Percentiles rank a stretch among this genome's conserved stretches.
Conservation (phyloP, 2,888 invertebrate genomes). For the Apantesis nais region DNA sequence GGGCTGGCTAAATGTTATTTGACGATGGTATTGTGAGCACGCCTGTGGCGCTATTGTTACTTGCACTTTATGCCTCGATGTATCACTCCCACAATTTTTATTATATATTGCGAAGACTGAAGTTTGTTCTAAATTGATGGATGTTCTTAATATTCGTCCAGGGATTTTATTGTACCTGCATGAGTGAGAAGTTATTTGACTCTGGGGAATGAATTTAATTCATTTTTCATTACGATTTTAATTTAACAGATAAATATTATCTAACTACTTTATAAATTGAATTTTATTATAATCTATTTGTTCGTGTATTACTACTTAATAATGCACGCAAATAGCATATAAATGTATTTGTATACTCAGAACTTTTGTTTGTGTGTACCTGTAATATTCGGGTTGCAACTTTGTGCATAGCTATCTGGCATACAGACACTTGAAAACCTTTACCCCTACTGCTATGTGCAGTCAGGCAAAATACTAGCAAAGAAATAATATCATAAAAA, state of each 20-base stretch:
- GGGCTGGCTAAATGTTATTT: conserved; percentile 85
- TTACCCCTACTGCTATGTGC: no score
- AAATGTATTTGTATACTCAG: no score
- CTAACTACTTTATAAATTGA: neutral
- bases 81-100: conserved; percentile 84
- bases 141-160: conserved; percentile 62
- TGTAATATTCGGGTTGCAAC: no score
- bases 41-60: conserved; percentile 77
- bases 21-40: conserved; percentile 82
- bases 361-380: no score
- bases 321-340: no score
- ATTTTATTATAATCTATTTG: no score
- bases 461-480: no score
- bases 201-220: conserved; percentile 60
- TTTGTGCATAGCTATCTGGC: no score
- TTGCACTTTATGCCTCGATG: conserved; percentile 63
- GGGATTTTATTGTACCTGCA: conserved; percentile 51
- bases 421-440: no score
- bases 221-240: conserved; percentile 1
- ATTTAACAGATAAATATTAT: conserved; percentile 16
- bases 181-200: conserved; percentile 78
- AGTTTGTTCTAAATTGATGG: conserved; percentile 70
- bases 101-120: conserved; percentile 72
- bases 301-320: no score
- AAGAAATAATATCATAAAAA: no score